Conservation (phyloP, 2,113 vertebrate species). For the Eulemur macaco region DNA sequence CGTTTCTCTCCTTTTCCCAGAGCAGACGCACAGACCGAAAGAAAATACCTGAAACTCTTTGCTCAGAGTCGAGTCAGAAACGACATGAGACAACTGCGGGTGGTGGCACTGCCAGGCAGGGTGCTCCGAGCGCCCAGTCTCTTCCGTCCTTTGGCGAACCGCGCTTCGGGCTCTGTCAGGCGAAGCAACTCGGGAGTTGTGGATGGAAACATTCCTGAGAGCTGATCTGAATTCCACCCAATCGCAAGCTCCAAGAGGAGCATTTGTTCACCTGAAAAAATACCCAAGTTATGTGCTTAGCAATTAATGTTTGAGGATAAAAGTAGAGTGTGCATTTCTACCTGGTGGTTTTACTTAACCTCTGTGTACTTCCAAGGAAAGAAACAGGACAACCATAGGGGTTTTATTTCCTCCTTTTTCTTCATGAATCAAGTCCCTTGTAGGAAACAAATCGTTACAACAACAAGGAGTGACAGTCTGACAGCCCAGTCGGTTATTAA, state of each 20-base stretch:
- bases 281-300: constrained; percentile 36
- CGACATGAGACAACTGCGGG: fast-evolving
- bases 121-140: fast-evolving
- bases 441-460: constrained; percentile 84
- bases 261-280: constrained; percentile 41
- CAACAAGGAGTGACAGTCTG: constrained; percentile 85
- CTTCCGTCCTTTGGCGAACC: neutral
- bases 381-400: constrained; percentile 76
- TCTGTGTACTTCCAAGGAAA: constrained; percentile 73
- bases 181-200: fast-evolving
- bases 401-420: constrained; percentile 41
- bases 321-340: constrained; percentile 55
- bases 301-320: constrained; percentile 69
- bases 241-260: neutral
- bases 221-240: neutral
- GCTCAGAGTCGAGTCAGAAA: neutral
- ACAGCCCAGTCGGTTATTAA: constrained; percentile 84
- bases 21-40: too few species aligned
- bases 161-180: neutral
- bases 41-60: neutral
- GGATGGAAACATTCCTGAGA: neutral
- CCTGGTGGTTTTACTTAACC: constrained; percentile 75
- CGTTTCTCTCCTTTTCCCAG: neutral
- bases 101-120: fast-evolving
- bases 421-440: constrained; percentile 83